Evolutionary conservation across 1,140 invertebrate species (phyloP), one percentile per base, ranked within the genome.

Genomic region (Sycophaga agraensis): DNA sequence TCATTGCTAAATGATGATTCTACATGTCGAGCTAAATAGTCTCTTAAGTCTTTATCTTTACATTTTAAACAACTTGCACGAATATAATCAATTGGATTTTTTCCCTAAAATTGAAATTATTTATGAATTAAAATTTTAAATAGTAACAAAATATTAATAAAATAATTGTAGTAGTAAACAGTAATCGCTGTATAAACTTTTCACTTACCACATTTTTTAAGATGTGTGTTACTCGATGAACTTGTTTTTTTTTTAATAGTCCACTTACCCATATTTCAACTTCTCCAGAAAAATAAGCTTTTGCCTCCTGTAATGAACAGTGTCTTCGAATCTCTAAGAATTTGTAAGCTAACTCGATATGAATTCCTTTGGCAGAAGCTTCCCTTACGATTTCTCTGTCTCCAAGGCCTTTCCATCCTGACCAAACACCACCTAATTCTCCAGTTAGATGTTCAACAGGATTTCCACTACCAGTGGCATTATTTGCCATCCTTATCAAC

Each of bases 281-380:
- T 82, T 88, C 75, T 24, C 67, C 73, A 11, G 60, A 63, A 62
- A 80, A 77, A 67, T 75, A 87, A 43, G 79, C 73, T 51, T 77
- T 73, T 9, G 85, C 83, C 51, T 82, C 81, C 9, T 79, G 70
- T 22, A 82, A 71, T 51, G 72, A 79, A 77, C 82, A 84, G 54
- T 76, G 73, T 66, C 83, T 84, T 66, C 85, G 82, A 16, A 68
- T 70, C 42, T 82, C 80, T 14, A 88, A 71, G 75, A 84, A 87
- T 66, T 82, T 82, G 39, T 83, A 73, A 48, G 85, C 86, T 54
- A 88, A 68, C 28, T 81, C 72, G 46, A 88, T 81, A 66, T 86
- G 84, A 40, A 81, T 83, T 14, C 86, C 86, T 73, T 88, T 88
- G 0, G 84, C 82, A 51, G 85, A 86, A 37, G 87, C 84, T 72